Conservation (phyloP, 2,113 vertebrate species). For the Siphamia tubifer region DNA sequence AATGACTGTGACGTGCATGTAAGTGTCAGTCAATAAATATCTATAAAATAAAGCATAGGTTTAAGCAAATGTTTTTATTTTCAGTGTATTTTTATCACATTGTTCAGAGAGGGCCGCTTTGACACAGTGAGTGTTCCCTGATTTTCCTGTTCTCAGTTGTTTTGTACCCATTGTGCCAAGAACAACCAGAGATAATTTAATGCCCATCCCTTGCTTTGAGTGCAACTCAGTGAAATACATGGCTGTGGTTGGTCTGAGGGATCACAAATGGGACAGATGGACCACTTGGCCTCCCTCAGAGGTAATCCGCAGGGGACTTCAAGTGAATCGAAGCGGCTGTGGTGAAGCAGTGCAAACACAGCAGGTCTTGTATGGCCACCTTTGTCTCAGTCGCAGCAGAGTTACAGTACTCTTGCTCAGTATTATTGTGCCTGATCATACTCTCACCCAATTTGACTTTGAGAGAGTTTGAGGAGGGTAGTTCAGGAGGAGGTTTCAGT, state of each 20-base stretch:
- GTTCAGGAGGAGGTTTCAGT: background rate
- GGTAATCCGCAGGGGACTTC: conserved; percentile 6
- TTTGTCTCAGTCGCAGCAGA: background rate
- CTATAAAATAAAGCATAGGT: no score
- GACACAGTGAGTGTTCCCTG: background rate
- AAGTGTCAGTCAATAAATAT: background rate
- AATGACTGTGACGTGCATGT: background rate
- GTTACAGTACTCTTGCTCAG: background rate
- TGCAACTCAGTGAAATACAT: background rate
- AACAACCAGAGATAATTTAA: conserved; percentile 39
- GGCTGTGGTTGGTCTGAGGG: conserved; percentile 22
- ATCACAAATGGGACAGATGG: conserved; percentile 16
- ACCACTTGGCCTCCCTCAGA: conserved; percentile 25
- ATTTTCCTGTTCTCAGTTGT: conserved; percentile 4
- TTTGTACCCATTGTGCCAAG: conserved; percentile 43
- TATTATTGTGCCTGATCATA: background rate
- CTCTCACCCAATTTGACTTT: background rate
- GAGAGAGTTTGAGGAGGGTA: background rate
- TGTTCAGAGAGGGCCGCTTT: background rate
- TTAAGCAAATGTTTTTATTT: background rate
- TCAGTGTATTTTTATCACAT: background rate
- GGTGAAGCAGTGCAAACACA: conserved; percentile 29
- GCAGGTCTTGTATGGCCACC: conserved; percentile 21
- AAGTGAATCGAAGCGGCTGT: background rate
- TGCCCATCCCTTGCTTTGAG: conserved; percentile 5